Evolutionary conservation across 2,888 invertebrate species (phyloP), one percentile per base, ranked within the genome.

Genomic region (Lamproptera curius): DNA sequence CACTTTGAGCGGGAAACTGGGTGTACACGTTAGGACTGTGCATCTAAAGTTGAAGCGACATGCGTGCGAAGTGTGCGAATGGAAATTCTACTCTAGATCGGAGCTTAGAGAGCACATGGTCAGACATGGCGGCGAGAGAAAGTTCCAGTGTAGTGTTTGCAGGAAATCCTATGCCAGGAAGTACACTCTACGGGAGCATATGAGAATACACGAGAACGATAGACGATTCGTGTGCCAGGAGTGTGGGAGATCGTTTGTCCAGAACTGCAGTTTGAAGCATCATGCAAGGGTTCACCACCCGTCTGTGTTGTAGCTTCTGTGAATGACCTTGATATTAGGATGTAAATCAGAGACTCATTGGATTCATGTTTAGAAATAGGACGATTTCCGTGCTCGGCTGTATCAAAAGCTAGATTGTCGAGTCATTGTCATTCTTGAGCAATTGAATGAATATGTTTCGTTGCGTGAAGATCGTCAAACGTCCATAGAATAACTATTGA

Each of bases 91-190:
- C 53, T 87, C 89, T 0, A 87, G 83, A 17, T 85, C 86, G 0
- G 89, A 89, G 44, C 66, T 90, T n/a, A 88, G 86, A 28, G 83
- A 86, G 10, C 90, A 90, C 35, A 89, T 89, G 86, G 57, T 89
- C 0, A 76, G 82, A 6, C 90, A 90, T 33, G 81, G 80, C 0
- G 89, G 89, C 0, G 89, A 89, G 46, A 73, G 84, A 3, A 88
- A 85, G 46, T 85, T 78, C 37, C 76, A 85, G 31, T 90, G 90
- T 48, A 70, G 62, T 1, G 55, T 89, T 0, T 90, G 90, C 42
- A 81, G 83, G 41, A 90, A 89, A 49, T 70, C 84, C 0, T 90
- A 89, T 44, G 83, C 85, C 0, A 76, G 86, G 50, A 83, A 80
- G 36, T 78, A 77, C 53, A 86, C 85, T 0, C 55, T 87, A n/a